Conservation (phyloP, 2,113 vertebrate species). For the Rhea pennata region DNA sequence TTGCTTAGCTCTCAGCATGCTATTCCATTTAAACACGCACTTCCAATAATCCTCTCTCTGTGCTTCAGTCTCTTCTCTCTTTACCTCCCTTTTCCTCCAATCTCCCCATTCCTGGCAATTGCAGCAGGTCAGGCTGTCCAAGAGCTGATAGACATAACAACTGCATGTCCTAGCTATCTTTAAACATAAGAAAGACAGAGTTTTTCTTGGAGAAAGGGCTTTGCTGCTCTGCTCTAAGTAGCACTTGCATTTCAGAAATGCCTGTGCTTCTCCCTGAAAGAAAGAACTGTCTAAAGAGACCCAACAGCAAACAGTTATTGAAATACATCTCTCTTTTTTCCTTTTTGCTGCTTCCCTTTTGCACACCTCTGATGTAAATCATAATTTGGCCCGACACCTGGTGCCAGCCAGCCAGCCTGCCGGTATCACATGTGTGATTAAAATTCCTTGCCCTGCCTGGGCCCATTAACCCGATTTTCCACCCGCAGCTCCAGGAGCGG, state of each 20-base stretch:
- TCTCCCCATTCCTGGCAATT: not conserved
- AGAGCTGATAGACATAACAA: not conserved
- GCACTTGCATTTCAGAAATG: not conserved
- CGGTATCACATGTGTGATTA: not conserved
- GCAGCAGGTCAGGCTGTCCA: not conserved
- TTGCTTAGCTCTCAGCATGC: conserved; percentile 18
- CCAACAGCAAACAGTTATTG: not conserved
- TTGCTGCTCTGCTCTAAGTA: not conserved
- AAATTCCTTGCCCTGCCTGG: not conserved
- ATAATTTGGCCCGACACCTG: not conserved
- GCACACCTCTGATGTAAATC: not conserved
- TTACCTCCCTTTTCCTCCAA: not conserved
- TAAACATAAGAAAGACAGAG: not conserved
- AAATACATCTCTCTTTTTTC: not conserved
- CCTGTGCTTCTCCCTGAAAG: not conserved
- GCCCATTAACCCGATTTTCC: not conserved
- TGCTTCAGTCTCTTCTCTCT: not conserved
- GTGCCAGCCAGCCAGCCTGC: not conserved
- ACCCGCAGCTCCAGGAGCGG: not conserved
- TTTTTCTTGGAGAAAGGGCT: not conserved
- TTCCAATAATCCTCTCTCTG: conserved; percentile 19
- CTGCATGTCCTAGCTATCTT: not conserved
- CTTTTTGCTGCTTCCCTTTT: not conserved
- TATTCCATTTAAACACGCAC: not conserved
- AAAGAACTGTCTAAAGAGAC: not conserved